Conservation (phyloP, 2,888 invertebrate genomes). For the Stenotaenia linearis region DNA sequence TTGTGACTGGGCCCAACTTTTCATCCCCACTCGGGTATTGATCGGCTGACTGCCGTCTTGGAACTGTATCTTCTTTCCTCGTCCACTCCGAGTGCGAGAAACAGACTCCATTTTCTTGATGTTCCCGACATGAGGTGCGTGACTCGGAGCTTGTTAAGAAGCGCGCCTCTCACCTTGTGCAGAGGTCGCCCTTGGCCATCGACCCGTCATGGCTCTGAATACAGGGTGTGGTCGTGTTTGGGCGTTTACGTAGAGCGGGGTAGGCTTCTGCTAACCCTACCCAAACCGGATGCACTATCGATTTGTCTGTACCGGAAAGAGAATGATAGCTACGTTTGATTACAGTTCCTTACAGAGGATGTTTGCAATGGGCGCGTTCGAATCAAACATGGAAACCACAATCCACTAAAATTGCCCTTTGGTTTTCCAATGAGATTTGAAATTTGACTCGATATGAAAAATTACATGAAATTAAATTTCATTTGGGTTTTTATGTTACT, state of each 20-base stretch:
- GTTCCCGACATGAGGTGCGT: conserved; percentile 10
- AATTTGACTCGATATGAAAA: conserved; percentile 16
- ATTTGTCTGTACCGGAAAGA: neutral
- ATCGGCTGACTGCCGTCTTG: neutral
- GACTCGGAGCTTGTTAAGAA: conserved; percentile 17
- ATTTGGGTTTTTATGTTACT: conserved; percentile 18
- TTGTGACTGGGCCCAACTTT: neutral
- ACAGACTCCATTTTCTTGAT: conserved; percentile 14
- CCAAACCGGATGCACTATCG: neutral
- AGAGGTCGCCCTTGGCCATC: conserved; percentile 12
- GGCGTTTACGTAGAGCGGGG: neutral
- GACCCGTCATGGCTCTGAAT: conserved; percentile 9
- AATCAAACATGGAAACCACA: neutral
- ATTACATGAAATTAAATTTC: conserved; percentile 11
- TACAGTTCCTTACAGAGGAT: neutral
- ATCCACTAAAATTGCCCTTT: neutral
- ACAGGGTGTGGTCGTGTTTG: neutral
- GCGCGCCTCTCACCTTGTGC: neutral
- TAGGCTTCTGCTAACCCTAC: neutral
- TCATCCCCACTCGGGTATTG: neutral
- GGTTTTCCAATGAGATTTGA: neutral
- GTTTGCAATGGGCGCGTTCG: neutral
- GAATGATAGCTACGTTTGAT: neutral
- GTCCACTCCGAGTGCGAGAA: neutral
- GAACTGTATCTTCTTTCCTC: neutral